These are phyloP conservation scores for Melinaea marsaeus DNA, from an alignment of 2,888 invertebrate species.

Conservation along the genomic window DNA sequence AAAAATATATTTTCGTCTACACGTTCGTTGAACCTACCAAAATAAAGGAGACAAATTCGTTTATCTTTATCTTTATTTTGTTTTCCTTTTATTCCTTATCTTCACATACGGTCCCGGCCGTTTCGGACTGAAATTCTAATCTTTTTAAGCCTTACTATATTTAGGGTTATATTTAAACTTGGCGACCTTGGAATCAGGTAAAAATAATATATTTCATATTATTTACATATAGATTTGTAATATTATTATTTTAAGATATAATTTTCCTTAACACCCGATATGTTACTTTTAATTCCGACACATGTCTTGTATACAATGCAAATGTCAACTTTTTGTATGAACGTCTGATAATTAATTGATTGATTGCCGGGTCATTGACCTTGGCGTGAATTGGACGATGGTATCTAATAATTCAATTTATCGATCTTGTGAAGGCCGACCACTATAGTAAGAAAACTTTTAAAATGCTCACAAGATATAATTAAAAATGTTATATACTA, in stretches of 20 bases:
- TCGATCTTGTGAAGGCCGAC: not conserved
- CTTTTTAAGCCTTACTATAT: slow-evolving; percentile 7
- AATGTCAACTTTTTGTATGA: not conserved
- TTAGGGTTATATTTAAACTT: too few relatives aligned
- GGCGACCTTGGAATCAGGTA: not conserved
- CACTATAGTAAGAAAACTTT: not conserved
- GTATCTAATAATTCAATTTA: not conserved
- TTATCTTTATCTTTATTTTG: slow-evolving; percentile 22
- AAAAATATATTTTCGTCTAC: too few relatives aligned
- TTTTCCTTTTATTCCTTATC: slow-evolving; percentile 22
- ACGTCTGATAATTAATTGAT: not conserved
- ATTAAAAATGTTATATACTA: too few relatives aligned
- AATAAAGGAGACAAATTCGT: slow-evolving; percentile 12
- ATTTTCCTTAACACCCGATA: too few relatives aligned
- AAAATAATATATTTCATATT: slow-evolving; percentile 9
- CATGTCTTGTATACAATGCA: not conserved
- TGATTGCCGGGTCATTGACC: slow-evolving; percentile 1
- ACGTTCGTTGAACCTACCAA: too few relatives aligned
- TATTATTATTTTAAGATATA: too few relatives aligned
- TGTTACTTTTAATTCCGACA: not conserved
- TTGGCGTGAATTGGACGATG: not conserved
- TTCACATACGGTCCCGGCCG: slow-evolving; percentile 13
- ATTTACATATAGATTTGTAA: not conserved
- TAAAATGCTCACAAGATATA: not conserved
- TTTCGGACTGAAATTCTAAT: slow-evolving; percentile 16